phyloP scores from a whole-genome alignment of 2,888 invertebrate genomes.

The Lasioglossum oenotherae region DNA sequence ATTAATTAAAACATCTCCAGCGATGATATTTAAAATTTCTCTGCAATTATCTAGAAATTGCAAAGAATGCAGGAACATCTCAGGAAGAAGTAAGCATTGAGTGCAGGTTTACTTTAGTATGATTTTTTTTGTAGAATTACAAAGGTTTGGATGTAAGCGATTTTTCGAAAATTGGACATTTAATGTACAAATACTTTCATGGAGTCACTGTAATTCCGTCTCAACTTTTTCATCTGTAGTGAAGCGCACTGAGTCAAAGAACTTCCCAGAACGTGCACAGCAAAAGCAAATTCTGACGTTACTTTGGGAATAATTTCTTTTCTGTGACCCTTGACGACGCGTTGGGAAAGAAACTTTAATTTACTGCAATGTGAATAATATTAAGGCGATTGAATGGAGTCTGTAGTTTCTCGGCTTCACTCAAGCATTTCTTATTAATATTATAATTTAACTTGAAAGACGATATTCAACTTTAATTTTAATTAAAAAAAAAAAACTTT shows the following conservation, averaged over 20 bases:
- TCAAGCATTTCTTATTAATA: background rate
- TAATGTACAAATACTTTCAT: background rate
- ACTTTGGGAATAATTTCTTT: background rate
- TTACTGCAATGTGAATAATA: conserved; percentile 11
- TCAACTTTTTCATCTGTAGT: background rate
- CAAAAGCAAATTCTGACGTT: conserved; percentile 10
- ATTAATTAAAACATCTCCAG: too few relatives aligned
- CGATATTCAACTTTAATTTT: background rate
- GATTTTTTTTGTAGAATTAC: background rate
- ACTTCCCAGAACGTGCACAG: background rate
- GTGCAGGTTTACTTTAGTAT: background rate
- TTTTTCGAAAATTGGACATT: background rate
- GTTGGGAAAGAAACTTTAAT: conserved; percentile 3
- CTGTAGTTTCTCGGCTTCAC: background rate
- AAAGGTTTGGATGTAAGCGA: background rate
- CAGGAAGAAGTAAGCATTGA: background rate
- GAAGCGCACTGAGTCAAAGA: background rate
- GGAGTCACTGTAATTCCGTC: conserved; percentile 16
- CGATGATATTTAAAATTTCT: background rate
- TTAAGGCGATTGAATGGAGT: background rate
- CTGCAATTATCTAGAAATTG: background rate
- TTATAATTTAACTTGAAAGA: background rate
- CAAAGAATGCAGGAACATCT: background rate
- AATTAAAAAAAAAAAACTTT: background rate
- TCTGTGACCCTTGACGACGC: background rate